These are phyloP conservation scores for Chanos chanos DNA, from an alignment of 2,797 vertebrate genomes.

Conservation along the genomic window DNA sequence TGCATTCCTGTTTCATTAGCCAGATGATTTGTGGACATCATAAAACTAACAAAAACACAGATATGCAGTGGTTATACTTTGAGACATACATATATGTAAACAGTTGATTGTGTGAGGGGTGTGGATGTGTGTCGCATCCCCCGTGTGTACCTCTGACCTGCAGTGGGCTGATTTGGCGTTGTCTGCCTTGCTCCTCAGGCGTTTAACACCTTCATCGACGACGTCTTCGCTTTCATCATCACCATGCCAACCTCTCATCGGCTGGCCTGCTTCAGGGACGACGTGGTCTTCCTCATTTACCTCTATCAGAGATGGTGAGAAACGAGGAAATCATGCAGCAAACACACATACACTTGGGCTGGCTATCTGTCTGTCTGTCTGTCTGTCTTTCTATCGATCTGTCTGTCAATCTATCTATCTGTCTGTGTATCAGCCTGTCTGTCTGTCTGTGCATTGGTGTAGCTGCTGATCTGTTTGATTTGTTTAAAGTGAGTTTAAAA, in stretches of 20 bases:
- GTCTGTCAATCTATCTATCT: too few species aligned
- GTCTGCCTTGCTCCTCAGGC: constrained; percentile 75
- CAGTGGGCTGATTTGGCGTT: background rate
- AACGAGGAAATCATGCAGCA: too few species aligned
- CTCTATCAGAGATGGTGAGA: constrained; percentile 97
- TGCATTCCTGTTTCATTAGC: too few species aligned
- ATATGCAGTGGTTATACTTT: background rate
- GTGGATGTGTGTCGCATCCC: background rate
- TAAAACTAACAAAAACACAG: background rate
- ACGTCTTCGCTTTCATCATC: constrained; percentile 98
- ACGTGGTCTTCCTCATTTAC: constrained; percentile 95
- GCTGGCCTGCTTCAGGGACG: constrained; percentile 96
- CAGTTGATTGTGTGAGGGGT: background rate
- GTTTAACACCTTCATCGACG: constrained; percentile 99
- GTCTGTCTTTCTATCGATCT: too few species aligned
- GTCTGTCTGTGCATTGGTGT: background rate
- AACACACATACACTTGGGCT: too few species aligned
- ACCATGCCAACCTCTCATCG: constrained; percentile 98
- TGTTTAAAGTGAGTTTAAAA: too few species aligned
- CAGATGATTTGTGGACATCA: too few species aligned
- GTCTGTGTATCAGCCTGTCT: background rate
- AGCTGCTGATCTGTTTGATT: too few species aligned
- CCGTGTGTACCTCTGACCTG: background rate
- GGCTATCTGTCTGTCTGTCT: background rate
- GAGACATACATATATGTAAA: background rate